Percentiles rank a stretch among this genome's conserved stretches.
Evolutionary conservation across 2,888 invertebrate species (phyloP).

Genomic region (Pegoplata infirma): DNA sequence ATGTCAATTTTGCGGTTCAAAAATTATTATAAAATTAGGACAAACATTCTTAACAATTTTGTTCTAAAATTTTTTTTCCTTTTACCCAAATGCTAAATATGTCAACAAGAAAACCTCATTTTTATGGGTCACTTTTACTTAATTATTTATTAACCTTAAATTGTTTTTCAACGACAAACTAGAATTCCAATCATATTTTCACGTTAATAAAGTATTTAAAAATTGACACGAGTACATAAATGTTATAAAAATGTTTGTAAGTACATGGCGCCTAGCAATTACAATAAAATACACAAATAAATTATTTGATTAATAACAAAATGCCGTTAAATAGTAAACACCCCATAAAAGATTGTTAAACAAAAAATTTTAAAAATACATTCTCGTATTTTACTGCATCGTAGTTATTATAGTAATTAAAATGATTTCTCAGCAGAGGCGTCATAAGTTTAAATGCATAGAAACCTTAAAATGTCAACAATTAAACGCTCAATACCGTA

Average conservation of each 20-base stretch:
- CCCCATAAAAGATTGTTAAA: constrained; percentile 17
- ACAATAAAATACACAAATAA: constrained; percentile 24
- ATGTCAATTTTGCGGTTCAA: too few species aligned
- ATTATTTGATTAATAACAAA: constrained; percentile 15
- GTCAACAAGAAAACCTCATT: too few species aligned
- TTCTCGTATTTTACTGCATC: background rate
- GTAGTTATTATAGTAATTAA: too few species aligned
- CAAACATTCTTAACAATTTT: too few species aligned
- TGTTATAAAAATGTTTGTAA: constrained; percentile 14
- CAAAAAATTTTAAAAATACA: constrained; percentile 20
- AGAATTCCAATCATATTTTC: constrained; percentile 4
- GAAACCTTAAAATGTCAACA: constrained; percentile 13
- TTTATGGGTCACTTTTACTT: constrained; percentile 4
- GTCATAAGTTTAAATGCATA: constrained; percentile 34
- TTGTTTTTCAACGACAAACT: constrained; percentile 3
- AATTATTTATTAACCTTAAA: background rate
- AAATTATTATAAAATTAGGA: too few species aligned
- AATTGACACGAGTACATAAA: constrained; percentile 11
- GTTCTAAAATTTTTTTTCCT: too few species aligned
- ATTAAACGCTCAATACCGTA: constrained; percentile 14
- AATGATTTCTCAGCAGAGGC: constrained; percentile 18
- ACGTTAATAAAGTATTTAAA: constrained; percentile 32
- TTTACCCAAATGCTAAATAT: too few species aligned
- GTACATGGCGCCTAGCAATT: constrained; percentile 46
- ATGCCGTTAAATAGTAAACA: constrained; percentile 8